Evolutionary conservation across 2,797 vertebrate genomes (phyloP).

Genomic region (Acestrorhynchus altus): DNA sequence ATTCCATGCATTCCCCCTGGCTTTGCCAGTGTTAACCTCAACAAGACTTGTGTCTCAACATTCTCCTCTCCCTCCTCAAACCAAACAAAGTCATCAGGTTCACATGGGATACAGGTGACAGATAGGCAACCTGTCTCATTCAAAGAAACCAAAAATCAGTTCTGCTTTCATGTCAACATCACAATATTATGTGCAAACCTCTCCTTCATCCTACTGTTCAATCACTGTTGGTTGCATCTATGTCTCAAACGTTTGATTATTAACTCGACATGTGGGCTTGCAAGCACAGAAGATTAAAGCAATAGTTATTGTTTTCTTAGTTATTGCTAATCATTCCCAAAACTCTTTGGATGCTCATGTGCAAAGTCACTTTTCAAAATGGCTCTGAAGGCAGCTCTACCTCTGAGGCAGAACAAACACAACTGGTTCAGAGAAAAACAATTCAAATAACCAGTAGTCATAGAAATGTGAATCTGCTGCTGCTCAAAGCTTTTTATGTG

Average conservation of each 20-base stretch:
- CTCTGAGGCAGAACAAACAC: too few relatives aligned
- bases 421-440: too few relatives aligned
- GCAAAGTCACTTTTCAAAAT: too few relatives aligned
- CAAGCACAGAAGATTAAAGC: constrained; percentile 30
- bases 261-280: constrained; percentile 15
- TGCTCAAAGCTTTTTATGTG: too few relatives aligned
- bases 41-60: constrained; percentile 31
- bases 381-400: too few relatives aligned
- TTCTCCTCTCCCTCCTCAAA: constrained; percentile 6
- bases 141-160: neutral
- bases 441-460: too few relatives aligned
- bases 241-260: constrained; percentile 24
- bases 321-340: constrained; percentile 23
- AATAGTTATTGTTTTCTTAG: constrained; percentile 45
- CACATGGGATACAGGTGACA: neutral
- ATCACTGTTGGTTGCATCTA: constrained; percentile 19
- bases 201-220: constrained; percentile 21
- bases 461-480: too few relatives aligned
- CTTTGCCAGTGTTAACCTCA: constrained; percentile 35
- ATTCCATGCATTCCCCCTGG: constrained; percentile 58
- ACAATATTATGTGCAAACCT: neutral
- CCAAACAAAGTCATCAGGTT: constrained; percentile 41
- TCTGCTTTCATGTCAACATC: neutral
- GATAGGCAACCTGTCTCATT: neutral
- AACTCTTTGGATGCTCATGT: neutral